Conservation (phyloP, 2,888 invertebrate genomes). For the Philonicus albiceps region DNA sequence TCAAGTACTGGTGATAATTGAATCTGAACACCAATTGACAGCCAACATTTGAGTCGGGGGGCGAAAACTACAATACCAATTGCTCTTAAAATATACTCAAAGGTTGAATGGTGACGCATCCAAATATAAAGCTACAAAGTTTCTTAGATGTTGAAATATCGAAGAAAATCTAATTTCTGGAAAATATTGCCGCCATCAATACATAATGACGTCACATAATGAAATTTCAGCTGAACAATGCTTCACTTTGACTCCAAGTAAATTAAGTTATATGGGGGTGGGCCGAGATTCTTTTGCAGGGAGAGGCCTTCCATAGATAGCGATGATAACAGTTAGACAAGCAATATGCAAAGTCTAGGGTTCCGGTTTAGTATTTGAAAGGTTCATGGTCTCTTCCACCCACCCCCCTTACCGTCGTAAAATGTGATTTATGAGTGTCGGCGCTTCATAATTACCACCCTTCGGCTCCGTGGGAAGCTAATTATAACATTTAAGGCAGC, state of each 20-base stretch:
- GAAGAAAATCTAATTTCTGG: constrained; percentile 47
- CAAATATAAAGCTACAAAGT: neutral
- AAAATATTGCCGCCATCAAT: constrained; percentile 46
- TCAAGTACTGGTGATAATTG: neutral
- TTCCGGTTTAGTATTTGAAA: neutral
- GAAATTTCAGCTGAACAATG: constrained; percentile 54
- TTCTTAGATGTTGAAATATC: constrained; percentile 47
- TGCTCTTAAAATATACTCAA: neutral
- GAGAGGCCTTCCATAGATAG: neutral
- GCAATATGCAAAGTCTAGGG: neutral
- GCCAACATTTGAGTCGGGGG: neutral
- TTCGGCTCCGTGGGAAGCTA: neutral
- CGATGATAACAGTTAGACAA: neutral
- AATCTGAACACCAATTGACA: neutral
- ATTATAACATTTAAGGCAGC: neutral
- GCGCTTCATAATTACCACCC: neutral
- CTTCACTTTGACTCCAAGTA: constrained; percentile 50
- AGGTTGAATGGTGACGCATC: neutral
- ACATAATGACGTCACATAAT: constrained; percentile 55
- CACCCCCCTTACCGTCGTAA: neutral
- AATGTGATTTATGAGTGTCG: neutral
- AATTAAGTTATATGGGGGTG: constrained; percentile 50
- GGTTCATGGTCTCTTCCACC: neutral
- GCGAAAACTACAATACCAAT: neutral
- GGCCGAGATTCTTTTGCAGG: constrained; percentile 35